phyloP scores from a whole-genome alignment of 2,113 vertebrate species.

The Heterochromis multidens region DNA sequence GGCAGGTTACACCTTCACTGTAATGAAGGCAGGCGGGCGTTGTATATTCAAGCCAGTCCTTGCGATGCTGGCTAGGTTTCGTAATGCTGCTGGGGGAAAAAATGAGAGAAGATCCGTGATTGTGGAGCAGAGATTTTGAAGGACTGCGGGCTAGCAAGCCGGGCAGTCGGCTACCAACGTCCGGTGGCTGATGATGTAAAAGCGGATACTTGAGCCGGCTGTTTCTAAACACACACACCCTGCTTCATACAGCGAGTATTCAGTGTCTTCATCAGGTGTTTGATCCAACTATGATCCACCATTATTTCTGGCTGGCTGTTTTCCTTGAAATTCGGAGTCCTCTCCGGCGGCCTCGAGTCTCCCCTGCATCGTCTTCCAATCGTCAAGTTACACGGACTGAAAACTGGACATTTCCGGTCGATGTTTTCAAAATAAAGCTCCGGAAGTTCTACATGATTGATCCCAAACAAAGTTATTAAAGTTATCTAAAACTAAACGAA shows the following conservation, averaged over 20 bases:
- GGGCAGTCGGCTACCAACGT: slow-evolving; percentile 38
- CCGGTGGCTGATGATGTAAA: not conserved
- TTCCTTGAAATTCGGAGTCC: slow-evolving; percentile 30
- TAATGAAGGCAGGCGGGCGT: not conserved
- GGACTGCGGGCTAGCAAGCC: slow-evolving; percentile 53
- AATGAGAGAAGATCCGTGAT: slow-evolving; percentile 1
- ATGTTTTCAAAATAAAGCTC: slow-evolving; percentile 38
- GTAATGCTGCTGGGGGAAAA: not conserved
- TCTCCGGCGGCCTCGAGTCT: slow-evolving; percentile 47
- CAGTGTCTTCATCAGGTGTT: not conserved
- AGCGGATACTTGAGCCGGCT: not conserved
- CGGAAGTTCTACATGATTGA: not conserved
- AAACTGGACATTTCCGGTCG: not conserved
- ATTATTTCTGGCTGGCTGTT: not conserved
- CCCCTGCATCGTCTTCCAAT: slow-evolving; percentile 28
- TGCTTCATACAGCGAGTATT: not conserved
- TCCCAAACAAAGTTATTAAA: not conserved
- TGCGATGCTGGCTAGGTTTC: not conserved
- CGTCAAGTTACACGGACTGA: fast-evolving
- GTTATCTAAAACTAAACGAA: not conserved
- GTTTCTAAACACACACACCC: not conserved
- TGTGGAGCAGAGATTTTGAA: slow-evolving; percentile 36
- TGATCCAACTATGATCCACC: not conserved
- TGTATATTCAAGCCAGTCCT: not conserved
- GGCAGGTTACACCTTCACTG: not conserved